Base-by-base conservation (phyloP, 1,140 invertebrate genomes). In the Pissodes strobi region DNA sequence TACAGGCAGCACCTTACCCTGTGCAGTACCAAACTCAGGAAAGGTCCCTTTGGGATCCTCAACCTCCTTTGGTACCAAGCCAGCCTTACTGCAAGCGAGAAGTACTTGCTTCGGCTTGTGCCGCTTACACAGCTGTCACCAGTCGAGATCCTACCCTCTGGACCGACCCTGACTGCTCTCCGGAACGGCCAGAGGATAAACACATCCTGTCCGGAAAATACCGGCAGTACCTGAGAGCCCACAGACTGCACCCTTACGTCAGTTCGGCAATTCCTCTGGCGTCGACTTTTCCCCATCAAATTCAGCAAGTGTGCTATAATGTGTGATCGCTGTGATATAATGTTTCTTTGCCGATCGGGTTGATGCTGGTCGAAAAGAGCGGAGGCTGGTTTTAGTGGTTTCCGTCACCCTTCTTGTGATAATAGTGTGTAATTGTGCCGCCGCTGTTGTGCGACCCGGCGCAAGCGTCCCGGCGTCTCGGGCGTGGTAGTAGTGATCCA, bases 281-380 rank as follows among this genome's bases (percentile, higher is more conserved):
- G 19, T 76, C 79, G 13, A 79, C 80, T 21, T 83, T 82, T 69
- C 80, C 81, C 34, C 80, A 79, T 68, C 80, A 82, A 72, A 80
- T 81, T 70, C 81, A 82, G 74, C 81, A 83, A 76, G 81, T 83
- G 69, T 83, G 82, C 75, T 83, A 83, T 69, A 83, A 83, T 71
- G 82, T 83, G 79, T 83, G 82, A 83, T 82, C 69, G 67, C 73
- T 75, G 74, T 76, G 72, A 76, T 76, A 72, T 45, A 12, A 37
- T 76, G 68, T 67, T 72, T 53, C 48, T 45, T 51, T 49, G 30
- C 58, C 46, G 27, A 49, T 63, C 66, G 51, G 60, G 51, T 58
- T 66, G 41, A 67, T 65, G 25, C 25, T 27, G 56, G 9, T 65
- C 55, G 56, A 43, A 62, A 55, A 38, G 63, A 52, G 43, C 58